Base-by-base conservation (phyloP, 2,797 vertebrate species). In the Cygnus olor region DNA sequence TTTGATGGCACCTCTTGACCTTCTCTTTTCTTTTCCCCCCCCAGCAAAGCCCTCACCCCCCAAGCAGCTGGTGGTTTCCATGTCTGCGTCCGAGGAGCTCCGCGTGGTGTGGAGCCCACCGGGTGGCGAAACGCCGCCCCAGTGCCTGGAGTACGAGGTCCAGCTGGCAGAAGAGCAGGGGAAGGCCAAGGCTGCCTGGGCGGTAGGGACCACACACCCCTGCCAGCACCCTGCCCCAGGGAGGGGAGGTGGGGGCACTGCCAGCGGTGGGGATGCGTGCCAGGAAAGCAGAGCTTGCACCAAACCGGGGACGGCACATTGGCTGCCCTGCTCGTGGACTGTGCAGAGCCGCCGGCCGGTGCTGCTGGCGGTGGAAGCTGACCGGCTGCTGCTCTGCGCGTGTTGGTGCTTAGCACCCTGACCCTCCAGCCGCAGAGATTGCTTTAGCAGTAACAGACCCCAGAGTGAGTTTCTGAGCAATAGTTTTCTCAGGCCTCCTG, bases 131-230 rank as follows among this genome's bases (percentile, higher is more conserved):
- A 89, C 96, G 0, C 98, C 98, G 0, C 24, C 79, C 20, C 95
- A 94, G 16, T 98, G 98, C 93, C 95, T 98, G 51, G 92, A 97
- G 91, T 98, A 98, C 3, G 97, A 98, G 95, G 71, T 98, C 66
- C 80, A 97, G 45, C 66, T 96, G 85, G 93, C 90, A 13, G 97
- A 97, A 73, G 92, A 80, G 1, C 28, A 9, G 2, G 57, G 49
- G 8, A 18, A 56, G 5, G 61, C 95, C 61, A 25, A 92, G 34
- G 64, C 83, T 42, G 66, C 83, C 49, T 97, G 97, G 97, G 44
- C 28, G 97, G 98, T 98, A 97, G 19, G 97, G 61, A 68, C 42
- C 32, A 27, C 11, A 5, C 34, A 18, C 1, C 8, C 47, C 42
- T 34, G 45, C 45, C 15, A 47, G 45, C 65, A 2, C 5, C 0